Evolutionary conservation across 64 coral and sea anemone genomes (phyloP).

Genomic region (Catalaphyllia jardinei): DNA sequence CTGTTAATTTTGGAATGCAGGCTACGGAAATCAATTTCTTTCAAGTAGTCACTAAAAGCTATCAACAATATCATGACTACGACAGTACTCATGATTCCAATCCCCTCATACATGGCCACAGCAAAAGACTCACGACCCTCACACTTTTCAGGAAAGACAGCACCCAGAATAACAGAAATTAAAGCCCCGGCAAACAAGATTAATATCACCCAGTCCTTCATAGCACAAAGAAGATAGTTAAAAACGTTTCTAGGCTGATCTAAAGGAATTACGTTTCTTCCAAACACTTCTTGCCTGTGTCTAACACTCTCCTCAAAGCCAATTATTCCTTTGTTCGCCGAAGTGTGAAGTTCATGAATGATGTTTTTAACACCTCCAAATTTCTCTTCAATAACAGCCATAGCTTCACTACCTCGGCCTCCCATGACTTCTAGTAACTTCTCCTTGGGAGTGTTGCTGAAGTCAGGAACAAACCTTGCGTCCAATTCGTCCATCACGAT

Average conservation of each 20-base stretch:
- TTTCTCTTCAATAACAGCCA: conserved; percentile 46
- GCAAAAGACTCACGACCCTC: conserved; percentile 37
- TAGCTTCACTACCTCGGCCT: conserved; percentile 36
- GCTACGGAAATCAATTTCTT: conserved; percentile 69
- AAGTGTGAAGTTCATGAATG: conserved; percentile 75
- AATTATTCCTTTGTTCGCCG: conserved; percentile 76
- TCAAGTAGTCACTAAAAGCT: conserved; percentile 80
- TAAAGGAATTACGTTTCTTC: conserved; percentile 64
- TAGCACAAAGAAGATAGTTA: conserved; percentile 69
- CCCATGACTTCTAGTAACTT: conserved; percentile 73
- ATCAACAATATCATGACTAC: conserved; percentile 73
- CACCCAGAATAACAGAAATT: conserved; percentile 77
- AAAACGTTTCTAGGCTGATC: conserved; percentile 50
- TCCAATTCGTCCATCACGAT: conserved; percentile 66
- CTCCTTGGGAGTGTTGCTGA: conserved; percentile 56
- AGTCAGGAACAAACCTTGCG: conserved; percentile 62
- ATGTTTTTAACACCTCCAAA: conserved; percentile 72
- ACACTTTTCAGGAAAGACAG: conserved; percentile 77
- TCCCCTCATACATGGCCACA: conserved; percentile 82
- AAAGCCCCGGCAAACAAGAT: conserved; percentile 66
- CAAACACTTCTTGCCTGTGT: conserved; percentile 66
- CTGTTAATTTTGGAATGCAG: conserved; percentile 60
- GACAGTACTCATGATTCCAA: conserved; percentile 76
- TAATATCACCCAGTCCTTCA: conserved; percentile 80
- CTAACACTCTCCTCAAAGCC: conserved; percentile 57